These are phyloP conservation scores for Cotesia glomerata DNA, from an alignment of 1,140 invertebrate species.

Conservation along the genomic window DNA sequence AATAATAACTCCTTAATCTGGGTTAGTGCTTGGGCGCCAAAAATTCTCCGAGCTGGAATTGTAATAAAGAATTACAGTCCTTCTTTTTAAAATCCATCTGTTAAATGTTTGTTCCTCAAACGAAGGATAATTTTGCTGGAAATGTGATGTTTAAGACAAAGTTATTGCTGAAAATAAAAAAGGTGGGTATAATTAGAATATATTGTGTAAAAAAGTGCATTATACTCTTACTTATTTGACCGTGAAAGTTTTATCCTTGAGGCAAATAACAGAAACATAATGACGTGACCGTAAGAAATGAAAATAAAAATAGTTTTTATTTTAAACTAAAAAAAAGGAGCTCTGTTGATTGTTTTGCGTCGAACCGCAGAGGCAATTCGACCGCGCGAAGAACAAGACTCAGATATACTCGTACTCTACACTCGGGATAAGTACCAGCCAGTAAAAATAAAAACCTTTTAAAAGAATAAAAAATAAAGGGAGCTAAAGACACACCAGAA, in stretches of 20 bases:
- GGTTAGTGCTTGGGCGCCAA: too few relatives aligned
- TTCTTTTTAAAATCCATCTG: too few relatives aligned
- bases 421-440: not conserved
- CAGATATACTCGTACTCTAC: not conserved
- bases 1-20: too few relatives aligned
- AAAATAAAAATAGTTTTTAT: not conserved
- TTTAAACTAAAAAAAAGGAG: not conserved
- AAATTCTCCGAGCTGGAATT: too few relatives aligned
- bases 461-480: too few relatives aligned
- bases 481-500: not conserved
- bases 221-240: constrained; percentile 3
- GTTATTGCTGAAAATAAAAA: too few relatives aligned
- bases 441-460: not conserved
- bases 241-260: constrained; percentile 9
- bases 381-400: constrained; percentile 18
- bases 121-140: too few relatives aligned
- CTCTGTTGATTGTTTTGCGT: constrained; percentile 31
- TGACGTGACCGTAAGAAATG: constrained; percentile 13
- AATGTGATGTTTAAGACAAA: not conserved
- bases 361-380: constrained; percentile 21
- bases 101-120: too few relatives aligned
- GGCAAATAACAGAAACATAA: not conserved
- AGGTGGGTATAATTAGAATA: not conserved
- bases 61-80: too few relatives aligned
- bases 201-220: not conserved